phyloP scores from a whole-genome alignment of 2,797 vertebrate species.

The Spea hammondii region DNA sequence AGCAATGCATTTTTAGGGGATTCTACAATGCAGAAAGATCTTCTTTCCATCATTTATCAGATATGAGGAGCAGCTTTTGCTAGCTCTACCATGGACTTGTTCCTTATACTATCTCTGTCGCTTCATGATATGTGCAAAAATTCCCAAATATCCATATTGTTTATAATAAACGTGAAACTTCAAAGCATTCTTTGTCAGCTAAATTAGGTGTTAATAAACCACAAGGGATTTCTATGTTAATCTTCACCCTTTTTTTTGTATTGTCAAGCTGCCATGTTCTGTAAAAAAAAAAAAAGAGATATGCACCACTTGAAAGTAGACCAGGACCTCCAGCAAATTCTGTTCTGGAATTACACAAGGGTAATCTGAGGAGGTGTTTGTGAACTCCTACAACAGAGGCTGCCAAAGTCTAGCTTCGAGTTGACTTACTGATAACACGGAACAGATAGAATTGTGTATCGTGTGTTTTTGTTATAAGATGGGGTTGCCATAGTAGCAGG shows the following conservation, averaged over 20 bases:
- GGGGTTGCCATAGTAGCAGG: conserved; percentile 15
- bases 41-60: too few relatives aligned
- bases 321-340: conserved; percentile 9
- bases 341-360: conserved; percentile 8
- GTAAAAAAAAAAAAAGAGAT: background rate
- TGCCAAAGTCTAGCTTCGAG: conserved; percentile 21
- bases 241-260: background rate
- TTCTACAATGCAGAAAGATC: too few relatives aligned
- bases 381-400: background rate
- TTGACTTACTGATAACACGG: conserved; percentile 31
- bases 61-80: too few relatives aligned
- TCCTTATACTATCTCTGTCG: too few relatives aligned
- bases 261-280: background rate
- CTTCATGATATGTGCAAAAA: too few relatives aligned
- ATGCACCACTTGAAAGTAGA: conserved; percentile 6
- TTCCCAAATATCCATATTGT: too few relatives aligned
- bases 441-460: conserved; percentile 26
- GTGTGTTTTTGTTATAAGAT: conserved; percentile 20
- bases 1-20: too few relatives aligned
- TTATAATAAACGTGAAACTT: too few relatives aligned
- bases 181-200: background rate
- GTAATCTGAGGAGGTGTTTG: conserved; percentile 33
- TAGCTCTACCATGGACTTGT: too few relatives aligned
- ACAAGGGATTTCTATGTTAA: background rate
- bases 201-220: background rate